These are phyloP conservation scores for Parus major DNA, from an alignment of 2,113 vertebrate genomes.

Conservation along the genomic window DNA sequence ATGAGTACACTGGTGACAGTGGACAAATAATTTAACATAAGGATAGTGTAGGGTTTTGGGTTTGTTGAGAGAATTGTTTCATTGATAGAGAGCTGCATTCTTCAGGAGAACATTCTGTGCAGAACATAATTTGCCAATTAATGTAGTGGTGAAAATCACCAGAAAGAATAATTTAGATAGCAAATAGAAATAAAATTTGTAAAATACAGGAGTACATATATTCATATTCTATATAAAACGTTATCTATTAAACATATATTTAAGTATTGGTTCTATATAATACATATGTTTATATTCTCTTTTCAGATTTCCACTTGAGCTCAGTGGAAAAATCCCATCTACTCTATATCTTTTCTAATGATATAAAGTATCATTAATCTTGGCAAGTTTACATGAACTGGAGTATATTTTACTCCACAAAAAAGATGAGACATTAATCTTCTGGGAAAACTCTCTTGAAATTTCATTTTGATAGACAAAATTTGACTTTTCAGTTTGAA, in stretches of 20 bases:
- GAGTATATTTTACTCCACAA: not conserved
- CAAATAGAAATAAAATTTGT: not conserved
- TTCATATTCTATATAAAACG: not conserved
- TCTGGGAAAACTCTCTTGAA: conserved; percentile 3
- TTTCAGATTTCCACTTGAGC: not conserved
- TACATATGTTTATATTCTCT: not conserved
- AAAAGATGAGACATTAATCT: not conserved
- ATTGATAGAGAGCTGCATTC: not conserved
- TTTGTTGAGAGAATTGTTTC: not conserved
- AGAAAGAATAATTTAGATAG: not conserved
- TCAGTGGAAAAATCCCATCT: not conserved
- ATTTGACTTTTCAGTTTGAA: conserved; percentile 16
- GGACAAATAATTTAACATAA: not conserved
- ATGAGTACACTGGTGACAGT: not conserved
- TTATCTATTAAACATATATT: not conserved
- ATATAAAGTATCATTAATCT: not conserved
- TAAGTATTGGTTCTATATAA: not conserved
- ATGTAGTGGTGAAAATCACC: not conserved
- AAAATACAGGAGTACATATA: not conserved
- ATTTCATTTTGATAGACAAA: conserved; percentile 18
- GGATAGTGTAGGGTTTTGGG: not conserved
- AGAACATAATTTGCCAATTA: not conserved
- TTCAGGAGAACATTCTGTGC: not conserved
- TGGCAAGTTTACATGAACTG: not conserved
- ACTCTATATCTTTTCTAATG: not conserved